phyloP scores from a whole-genome alignment of 2,888 invertebrate species.

The Theristus sp. region DNA sequence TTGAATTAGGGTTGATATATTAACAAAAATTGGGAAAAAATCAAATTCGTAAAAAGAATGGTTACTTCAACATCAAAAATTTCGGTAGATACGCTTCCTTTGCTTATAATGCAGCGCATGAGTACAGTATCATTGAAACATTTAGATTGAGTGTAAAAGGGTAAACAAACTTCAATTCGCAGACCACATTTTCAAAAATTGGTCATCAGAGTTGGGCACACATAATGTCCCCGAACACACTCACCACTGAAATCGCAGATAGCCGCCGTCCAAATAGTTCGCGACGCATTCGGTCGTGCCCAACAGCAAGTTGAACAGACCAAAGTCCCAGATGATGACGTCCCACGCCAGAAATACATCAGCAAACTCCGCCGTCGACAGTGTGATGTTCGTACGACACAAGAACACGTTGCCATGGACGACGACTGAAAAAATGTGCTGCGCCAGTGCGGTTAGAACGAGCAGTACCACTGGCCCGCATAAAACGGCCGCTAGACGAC shows the following conservation, averaged over 20 bases:
- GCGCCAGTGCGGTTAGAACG: background rate
- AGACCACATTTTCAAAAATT: too few relatives aligned
- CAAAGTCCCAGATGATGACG: constrained; percentile 21
- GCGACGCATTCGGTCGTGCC: constrained; percentile 21
- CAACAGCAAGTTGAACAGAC: background rate
- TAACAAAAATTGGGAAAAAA: too few relatives aligned
- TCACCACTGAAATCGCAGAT: constrained; percentile 21
- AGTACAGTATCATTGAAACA: too few relatives aligned
- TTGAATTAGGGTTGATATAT: too few relatives aligned
- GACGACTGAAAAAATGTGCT: background rate
- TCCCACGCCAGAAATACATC: constrained; percentile 14
- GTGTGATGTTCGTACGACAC: background rate
- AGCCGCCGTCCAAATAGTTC: constrained; percentile 21
- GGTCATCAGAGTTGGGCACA: too few relatives aligned
- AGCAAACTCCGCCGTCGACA: background rate
- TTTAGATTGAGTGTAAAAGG: too few relatives aligned
- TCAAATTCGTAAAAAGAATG: too few relatives aligned
- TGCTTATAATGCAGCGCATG: too few relatives aligned
- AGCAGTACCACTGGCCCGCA: background rate
- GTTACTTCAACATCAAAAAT: too few relatives aligned
- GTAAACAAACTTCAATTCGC: too few relatives aligned
- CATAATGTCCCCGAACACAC: too few relatives aligned
- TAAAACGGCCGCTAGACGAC: background rate
- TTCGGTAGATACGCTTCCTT: too few relatives aligned
- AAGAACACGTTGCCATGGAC: background rate